Evolutionary conservation across 2,888 invertebrate genomes (phyloP).

Genomic region (Acanthococcus lagerstroemiae): DNA sequence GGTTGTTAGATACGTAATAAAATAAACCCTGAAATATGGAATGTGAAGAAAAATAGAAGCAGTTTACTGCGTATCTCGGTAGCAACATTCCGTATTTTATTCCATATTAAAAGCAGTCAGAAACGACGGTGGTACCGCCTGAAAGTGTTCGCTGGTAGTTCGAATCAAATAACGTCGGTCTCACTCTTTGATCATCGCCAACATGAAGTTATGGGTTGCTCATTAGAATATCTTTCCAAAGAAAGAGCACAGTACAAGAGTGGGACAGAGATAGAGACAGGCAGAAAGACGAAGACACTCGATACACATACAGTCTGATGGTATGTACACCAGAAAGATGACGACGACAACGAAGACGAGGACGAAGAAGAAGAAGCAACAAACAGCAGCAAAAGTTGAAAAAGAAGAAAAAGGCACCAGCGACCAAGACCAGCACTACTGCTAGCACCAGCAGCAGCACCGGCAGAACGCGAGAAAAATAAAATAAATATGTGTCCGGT

Average conservation of each 20-base stretch:
- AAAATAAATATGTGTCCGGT: conserved; percentile 20
- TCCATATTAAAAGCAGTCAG: conserved; percentile 14
- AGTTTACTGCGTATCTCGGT: conserved; percentile 17
- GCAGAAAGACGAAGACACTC: neutral
- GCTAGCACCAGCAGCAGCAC: neutral
- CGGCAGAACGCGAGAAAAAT: neutral
- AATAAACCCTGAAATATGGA: conserved; percentile 20
- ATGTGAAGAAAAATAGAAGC: conserved; percentile 19
- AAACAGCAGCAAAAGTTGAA: neutral
- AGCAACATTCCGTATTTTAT: conserved; percentile 28
- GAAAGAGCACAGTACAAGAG: neutral
- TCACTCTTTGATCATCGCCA: conserved; percentile 25
- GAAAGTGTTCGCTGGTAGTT: neutral
- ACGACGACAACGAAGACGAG: neutral
- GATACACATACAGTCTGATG: too few relatives aligned
- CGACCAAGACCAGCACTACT: neutral
- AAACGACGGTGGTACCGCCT: neutral
- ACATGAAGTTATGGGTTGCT: conserved; percentile 17
- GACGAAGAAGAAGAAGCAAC: neutral
- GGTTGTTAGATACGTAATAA: conserved; percentile 6
- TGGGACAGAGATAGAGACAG: neutral
- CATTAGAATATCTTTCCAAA: conserved; percentile 21
- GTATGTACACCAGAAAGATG: neutral
- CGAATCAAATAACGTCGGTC: neutral
- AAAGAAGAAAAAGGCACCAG: neutral